Base-by-base conservation (phyloP, 2,797 vertebrate species). In the Fistularia tabacaria region DNA sequence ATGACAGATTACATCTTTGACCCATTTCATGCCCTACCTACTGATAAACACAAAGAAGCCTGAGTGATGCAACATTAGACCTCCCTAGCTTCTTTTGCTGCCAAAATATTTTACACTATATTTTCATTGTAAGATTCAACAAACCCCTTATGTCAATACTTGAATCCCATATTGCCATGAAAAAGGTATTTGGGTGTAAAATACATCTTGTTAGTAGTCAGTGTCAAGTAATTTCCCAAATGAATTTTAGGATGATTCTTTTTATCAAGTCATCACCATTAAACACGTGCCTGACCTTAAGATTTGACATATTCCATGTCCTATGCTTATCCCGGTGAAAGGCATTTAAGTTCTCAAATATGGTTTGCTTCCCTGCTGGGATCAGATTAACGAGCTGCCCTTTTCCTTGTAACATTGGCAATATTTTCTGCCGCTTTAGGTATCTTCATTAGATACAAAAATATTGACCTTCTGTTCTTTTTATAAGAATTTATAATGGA, bases 321-420 rank as follows among this genome's bases (percentile, higher is more conserved):
- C 61, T 66, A 70, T 70, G 79, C 76, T 82, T 77, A 73, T 82
- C 80, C 73, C 53, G 40, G 73, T 87, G 77, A 85, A 81, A 84
- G 83, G 88, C 84, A 80, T 79, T 86, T 78, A 78, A 82, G 75
- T 77, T 82, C 70, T 81, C 58, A 69, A 67, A 79, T 87, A 77
- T 77, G 66, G 74, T 79, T 84, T 68, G 77, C 78, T 84, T 80
- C 83, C 79, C 75, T 70, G 58, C 84, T 85, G 84, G 73, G 85
- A 82, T 82, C 79, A 91, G 91, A 92, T 92, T 91, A 92, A 92
- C 80, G 90, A 92, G 87, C 69, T 92, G 91, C 88, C 91, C 91
- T 92, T 92, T 92, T 82, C 75, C 77, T 67, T 74, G 73, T 72
- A 90, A 79, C 88, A 49, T 83, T 57, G 77, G 70, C 87, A 82